Percentiles rank a stretch among this genome's conserved stretches.
Conservation (phyloP, 2,113 vertebrate genomes). For the Micronycteris hirsuta region DNA sequence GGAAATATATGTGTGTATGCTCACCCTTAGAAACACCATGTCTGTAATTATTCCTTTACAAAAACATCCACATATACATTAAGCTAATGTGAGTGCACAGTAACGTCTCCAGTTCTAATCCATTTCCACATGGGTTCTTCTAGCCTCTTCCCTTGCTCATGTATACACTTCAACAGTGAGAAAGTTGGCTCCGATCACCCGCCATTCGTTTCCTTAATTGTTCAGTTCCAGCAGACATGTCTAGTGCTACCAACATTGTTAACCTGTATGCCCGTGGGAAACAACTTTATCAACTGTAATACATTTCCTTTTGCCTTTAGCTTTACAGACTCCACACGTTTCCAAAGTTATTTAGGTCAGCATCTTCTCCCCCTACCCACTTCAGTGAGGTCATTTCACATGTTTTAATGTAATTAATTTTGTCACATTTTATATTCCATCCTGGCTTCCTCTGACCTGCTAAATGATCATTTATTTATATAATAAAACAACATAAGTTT, state of each 20-base stretch:
- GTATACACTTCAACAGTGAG: not conserved
- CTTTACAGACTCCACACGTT: too few relatives aligned
- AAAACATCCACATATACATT: not conserved
- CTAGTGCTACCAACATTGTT: not conserved
- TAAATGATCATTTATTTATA: constrained; percentile 1
- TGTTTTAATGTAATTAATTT: not conserved
- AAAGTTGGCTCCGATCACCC: not conserved
- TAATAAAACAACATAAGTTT: constrained; percentile 19
- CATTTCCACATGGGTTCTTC: not conserved
- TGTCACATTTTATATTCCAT: not conserved
- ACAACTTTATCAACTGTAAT: not conserved
- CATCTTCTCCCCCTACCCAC: too few relatives aligned
- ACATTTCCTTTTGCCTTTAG: too few relatives aligned
- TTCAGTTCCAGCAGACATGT: not conserved
- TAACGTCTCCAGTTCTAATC: constrained; percentile 10
- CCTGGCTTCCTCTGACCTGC: not conserved
- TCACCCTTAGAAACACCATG: not conserved
- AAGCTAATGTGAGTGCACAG: not conserved
- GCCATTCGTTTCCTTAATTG: not conserved
- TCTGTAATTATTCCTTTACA: not conserved
- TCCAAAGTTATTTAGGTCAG: too few relatives aligned
- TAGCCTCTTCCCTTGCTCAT: not conserved
- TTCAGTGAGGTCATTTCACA: not conserved
- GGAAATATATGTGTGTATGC: not conserved
- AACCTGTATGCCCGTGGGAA: not conserved